These are phyloP conservation scores for Ectemnius lituratus DNA, from an alignment of 2,888 invertebrate genomes.

Conservation along the genomic window DNA sequence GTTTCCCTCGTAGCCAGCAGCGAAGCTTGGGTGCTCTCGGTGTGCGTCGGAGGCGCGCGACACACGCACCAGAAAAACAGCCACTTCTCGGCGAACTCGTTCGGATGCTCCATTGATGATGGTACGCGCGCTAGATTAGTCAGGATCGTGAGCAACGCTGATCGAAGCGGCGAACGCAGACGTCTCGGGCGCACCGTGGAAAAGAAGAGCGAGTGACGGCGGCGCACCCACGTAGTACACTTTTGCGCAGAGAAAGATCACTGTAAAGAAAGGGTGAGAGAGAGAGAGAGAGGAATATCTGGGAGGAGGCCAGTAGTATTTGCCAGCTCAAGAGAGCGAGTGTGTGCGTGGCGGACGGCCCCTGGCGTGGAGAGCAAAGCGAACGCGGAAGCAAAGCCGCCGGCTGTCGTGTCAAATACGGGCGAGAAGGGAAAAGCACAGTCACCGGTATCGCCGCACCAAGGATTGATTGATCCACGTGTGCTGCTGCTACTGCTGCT, in stretches of 20 bases:
- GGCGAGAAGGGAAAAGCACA: constrained; percentile 27
- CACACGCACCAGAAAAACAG: constrained; percentile 20
- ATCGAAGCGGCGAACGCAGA: constrained; percentile 41
- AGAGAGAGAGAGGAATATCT: neutral
- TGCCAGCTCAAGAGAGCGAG: neutral
- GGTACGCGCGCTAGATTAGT: constrained; percentile 31
- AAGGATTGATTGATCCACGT: constrained; percentile 48
- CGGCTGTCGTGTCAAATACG: constrained; percentile 44
- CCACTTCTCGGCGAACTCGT: constrained; percentile 29
- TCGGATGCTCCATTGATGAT: constrained; percentile 51
- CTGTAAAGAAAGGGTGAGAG: constrained; percentile 5
- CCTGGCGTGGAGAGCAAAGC: neutral
- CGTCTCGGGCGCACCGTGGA: neutral
- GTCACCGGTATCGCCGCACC: constrained; percentile 34
- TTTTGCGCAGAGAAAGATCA: neutral
- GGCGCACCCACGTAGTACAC: constrained; percentile 43
- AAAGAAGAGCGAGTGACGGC: constrained; percentile 42
- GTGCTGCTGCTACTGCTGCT: constrained; percentile 6
- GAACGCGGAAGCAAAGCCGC: constrained; percentile 35
- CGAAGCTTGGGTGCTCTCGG: constrained; percentile 18
- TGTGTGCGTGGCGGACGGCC: neutral
- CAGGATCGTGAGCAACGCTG: constrained; percentile 44
- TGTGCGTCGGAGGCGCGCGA: constrained; percentile 28
- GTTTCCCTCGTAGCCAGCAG: constrained; percentile 19
- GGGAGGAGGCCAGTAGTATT: too few species aligned